phyloP scores from a whole-genome alignment of 2,888 invertebrate genomes.

The Scrobipalpa atriplicella region DNA sequence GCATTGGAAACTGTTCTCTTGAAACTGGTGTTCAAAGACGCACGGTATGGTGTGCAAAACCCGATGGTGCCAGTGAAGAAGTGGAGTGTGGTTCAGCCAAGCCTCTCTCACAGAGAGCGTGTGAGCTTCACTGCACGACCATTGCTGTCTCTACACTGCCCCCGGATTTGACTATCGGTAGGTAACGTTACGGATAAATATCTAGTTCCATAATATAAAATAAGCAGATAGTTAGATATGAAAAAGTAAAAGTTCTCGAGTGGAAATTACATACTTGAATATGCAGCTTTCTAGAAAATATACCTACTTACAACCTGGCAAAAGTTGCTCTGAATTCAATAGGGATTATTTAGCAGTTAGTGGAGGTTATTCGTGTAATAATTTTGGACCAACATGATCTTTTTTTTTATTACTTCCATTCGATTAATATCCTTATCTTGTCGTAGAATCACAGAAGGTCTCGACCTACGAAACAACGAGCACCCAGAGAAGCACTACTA shows the following conservation, averaged over 20 bases:
- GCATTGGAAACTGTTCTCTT: constrained; percentile 61
- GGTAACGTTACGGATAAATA: constrained; percentile 24
- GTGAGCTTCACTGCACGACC: constrained; percentile 48
- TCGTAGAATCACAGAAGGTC: constrained; percentile 62
- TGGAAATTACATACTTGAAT: not conserved
- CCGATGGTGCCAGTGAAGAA: constrained; percentile 48
- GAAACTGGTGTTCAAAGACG: constrained; percentile 73
- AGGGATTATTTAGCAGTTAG: too few species aligned
- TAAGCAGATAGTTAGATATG: too few species aligned
- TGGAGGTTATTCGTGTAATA: too few species aligned
- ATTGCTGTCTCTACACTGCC: constrained; percentile 39
- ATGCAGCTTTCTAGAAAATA: too few species aligned
- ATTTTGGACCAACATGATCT: too few species aligned
- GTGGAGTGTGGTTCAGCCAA: constrained; percentile 63
- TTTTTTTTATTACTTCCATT: too few species aligned
- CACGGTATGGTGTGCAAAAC: constrained; percentile 76
- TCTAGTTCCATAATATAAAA: not conserved
- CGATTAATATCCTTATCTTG: not conserved
- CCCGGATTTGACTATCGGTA: constrained; percentile 50
- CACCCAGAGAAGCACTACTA: constrained; percentile 41
- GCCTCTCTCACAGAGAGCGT: constrained; percentile 56
- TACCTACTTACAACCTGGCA: too few species aligned
- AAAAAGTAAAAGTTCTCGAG: too few species aligned
- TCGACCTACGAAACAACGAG: constrained; percentile 40
- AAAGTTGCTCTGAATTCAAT: too few species aligned